Conservation (phyloP, 2,113 vertebrate species). For the Tringa solitaria region DNA sequence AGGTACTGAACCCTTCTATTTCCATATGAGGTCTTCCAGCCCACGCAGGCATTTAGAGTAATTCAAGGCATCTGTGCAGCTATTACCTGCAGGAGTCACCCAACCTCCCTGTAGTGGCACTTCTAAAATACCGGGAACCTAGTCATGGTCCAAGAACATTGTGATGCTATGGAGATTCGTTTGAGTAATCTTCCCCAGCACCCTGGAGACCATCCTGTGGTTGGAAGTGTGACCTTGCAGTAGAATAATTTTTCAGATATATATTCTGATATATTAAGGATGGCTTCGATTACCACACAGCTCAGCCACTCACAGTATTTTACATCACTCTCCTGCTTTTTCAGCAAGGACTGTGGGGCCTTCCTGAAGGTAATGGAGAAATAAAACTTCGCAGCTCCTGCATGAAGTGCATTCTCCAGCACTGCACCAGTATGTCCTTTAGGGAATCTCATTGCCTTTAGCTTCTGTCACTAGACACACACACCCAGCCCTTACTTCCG, state of each 20-base stretch:
- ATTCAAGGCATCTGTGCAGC: neutral
- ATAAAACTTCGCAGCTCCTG: neutral
- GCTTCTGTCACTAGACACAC: neutral
- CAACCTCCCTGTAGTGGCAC: neutral
- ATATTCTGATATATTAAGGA: neutral
- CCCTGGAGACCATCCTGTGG: neutral
- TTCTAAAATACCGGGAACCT: neutral
- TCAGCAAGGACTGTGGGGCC: neutral
- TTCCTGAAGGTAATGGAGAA: neutral
- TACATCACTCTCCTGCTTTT: neutral
- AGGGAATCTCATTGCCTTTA: neutral
- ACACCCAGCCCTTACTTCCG: neutral
- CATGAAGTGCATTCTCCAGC: neutral
- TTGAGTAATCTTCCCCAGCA: neutral
- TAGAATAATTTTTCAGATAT: neutral
- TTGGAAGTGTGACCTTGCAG: neutral
- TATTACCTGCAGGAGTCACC: neutral
- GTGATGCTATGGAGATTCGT: neutral
- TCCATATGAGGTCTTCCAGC: neutral
- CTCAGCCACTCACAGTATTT: neutral
- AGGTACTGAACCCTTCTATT: neutral
- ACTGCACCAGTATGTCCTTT: neutral
- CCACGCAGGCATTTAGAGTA: neutral
- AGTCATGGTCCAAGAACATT: neutral
- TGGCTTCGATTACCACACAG: neutral